These are phyloP conservation scores for Brotula barbata DNA, from an alignment of 2,797 vertebrate species.

Conservation along the genomic window DNA sequence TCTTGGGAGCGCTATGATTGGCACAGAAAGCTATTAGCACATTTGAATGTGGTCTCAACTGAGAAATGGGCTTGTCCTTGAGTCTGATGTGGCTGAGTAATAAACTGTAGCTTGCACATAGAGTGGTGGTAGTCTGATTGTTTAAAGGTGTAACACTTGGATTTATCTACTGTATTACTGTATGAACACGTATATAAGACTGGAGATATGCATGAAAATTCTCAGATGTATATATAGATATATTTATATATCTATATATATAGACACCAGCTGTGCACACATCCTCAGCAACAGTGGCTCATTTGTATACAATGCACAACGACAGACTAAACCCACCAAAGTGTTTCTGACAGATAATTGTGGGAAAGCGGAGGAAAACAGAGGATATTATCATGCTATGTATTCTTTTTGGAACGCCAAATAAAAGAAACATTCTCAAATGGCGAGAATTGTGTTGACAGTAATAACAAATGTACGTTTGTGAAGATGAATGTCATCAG, in stretches of 20 bases:
- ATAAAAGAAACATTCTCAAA: conserved; percentile 1
- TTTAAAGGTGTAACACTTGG: conserved; percentile 1
- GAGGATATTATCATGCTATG: neutral
- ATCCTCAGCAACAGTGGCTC: neutral
- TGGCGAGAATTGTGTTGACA: neutral
- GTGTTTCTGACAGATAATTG: neutral
- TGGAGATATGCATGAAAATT: conserved; percentile 14
- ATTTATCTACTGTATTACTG: conserved; percentile 10
- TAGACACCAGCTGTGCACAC: conserved; percentile 8
- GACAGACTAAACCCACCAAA: neutral
- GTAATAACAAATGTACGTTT: neutral
- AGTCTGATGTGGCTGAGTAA: conserved; percentile 5
- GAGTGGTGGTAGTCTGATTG: neutral
- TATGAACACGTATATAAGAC: conserved; percentile 5
- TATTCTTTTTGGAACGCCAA: neutral
- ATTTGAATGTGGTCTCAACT: neutral
- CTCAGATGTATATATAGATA: neutral
- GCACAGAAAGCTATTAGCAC: conserved; percentile 12
- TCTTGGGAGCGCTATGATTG: conserved; percentile 5
- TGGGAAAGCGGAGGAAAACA: neutral
- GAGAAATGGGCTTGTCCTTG: conserved; percentile 1
- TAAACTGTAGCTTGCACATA: conserved; percentile 1
- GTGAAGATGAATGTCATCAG: neutral
- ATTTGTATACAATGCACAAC: conserved; percentile 3
- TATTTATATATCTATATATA: no score